Evolutionary conservation across 2,888 invertebrate species (phyloP).

Genomic region (Myopa tessellatipennis): DNA sequence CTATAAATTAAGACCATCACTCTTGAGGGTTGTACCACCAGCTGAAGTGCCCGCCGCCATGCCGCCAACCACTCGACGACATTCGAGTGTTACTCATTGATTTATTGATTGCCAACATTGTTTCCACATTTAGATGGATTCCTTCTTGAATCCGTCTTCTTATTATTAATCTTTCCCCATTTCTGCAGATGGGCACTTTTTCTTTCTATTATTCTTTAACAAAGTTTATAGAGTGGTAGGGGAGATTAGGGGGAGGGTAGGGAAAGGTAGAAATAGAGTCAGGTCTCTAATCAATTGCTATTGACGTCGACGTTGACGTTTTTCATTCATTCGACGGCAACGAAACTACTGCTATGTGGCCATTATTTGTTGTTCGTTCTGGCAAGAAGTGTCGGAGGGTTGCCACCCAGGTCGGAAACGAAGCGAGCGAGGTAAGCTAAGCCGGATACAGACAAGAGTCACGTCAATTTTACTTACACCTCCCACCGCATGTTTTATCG

Average conservation of each 20-base stretch:
- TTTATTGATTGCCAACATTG: conserved; percentile 38
- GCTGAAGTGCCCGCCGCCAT: not conserved
- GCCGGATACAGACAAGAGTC: too few relatives aligned
- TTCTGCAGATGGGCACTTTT: not conserved
- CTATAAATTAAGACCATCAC: not conserved
- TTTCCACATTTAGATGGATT: not conserved
- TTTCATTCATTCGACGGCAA: not conserved
- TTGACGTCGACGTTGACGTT: not conserved
- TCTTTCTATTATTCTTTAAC: not conserved
- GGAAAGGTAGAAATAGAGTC: too few relatives aligned
- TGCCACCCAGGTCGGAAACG: too few relatives aligned
- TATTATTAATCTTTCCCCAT: too few relatives aligned
- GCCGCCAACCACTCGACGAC: not conserved
- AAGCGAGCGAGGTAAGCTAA: too few relatives aligned
- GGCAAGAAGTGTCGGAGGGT: not conserved
- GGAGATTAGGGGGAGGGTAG: too few relatives aligned
- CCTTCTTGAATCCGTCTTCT: not conserved
- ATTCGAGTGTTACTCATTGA: conserved; percentile 25
- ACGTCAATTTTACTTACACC: too few relatives aligned
- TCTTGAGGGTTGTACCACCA: not conserved
- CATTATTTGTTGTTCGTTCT: not conserved
- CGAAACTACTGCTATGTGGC: conserved; percentile 2
- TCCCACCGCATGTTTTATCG: not conserved
- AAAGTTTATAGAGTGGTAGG: too few relatives aligned
- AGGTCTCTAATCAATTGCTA: too few relatives aligned